Conservation (phyloP, 23 tunicate genomes). For the Oikopleura dioica region DNA sequence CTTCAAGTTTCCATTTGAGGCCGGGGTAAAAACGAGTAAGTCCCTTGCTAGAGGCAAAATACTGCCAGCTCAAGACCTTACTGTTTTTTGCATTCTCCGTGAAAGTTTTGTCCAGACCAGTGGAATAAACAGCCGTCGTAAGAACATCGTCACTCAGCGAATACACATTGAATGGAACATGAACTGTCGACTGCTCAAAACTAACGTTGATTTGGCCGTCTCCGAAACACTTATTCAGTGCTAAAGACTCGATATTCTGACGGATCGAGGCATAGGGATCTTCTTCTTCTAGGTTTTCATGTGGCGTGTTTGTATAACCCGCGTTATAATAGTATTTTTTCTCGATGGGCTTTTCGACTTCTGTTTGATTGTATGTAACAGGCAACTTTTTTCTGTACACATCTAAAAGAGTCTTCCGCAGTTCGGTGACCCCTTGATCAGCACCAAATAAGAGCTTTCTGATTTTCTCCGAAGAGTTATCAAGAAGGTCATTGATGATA, state of each 20-base stretch:
- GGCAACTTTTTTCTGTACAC: no score
- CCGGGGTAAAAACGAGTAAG: neutral
- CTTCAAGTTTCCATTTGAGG: neutral
- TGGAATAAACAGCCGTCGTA: neutral
- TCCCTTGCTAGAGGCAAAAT: neutral
- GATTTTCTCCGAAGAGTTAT: no score
- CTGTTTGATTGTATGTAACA: no score
- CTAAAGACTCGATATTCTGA: neutral
- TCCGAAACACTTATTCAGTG: neutral
- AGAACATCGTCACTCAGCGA: neutral
- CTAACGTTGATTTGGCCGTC: neutral
- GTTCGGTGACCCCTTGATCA: no score
- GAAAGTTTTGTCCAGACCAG: neutral
- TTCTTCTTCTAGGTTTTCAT: neutral
- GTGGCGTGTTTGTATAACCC: neutral
- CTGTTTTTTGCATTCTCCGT: neutral
- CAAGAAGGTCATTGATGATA: no score
- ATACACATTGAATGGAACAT: conserved; percentile 10
- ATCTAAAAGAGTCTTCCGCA: no score
- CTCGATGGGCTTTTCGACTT: no score
- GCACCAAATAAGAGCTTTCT: no score
- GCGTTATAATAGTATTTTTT: conserved; percentile 13
- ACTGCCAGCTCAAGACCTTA: neutral
- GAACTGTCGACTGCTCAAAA: neutral
- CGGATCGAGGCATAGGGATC: neutral